phyloP scores from a whole-genome alignment of 2,888 invertebrate species.

The Hanleya hanleyi region DNA sequence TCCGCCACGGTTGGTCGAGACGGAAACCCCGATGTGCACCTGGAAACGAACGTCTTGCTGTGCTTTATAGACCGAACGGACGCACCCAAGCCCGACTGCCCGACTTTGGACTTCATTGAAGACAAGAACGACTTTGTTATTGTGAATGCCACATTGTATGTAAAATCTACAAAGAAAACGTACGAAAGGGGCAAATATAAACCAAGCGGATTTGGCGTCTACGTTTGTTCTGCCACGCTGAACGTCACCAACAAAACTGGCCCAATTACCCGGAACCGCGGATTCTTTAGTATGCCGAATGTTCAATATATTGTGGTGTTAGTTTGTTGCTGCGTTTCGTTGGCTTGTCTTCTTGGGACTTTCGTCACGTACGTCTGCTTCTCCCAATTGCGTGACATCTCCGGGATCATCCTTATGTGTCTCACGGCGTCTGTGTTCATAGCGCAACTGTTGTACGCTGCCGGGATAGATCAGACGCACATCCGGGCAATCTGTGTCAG shows the following conservation, averaged over 20 bases:
- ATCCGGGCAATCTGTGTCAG: not conserved
- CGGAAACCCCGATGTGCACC: not conserved
- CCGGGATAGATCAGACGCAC: not conserved
- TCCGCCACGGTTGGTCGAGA: not conserved
- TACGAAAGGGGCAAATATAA: not conserved
- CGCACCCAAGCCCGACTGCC: not conserved
- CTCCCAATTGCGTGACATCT: not conserved
- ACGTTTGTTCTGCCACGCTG: not conserved
- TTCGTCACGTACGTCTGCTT: conserved; percentile 5
- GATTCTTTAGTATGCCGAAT: not conserved
- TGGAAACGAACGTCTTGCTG: not conserved
- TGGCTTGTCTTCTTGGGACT: not conserved
- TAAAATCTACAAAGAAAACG: not conserved
- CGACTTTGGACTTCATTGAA: not conserved
- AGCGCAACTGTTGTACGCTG: not conserved
- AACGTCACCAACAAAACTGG: not conserved
- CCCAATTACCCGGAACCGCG: not conserved
- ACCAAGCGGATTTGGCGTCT: not conserved
- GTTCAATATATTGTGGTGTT: not conserved
- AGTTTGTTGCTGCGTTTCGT: not conserved
- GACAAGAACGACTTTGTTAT: not conserved
- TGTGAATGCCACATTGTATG: not conserved
- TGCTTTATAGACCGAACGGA: not conserved
- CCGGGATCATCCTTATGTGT: conserved; percentile 9
- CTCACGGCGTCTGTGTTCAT: not conserved